A percentile compares a stretch with the other conserved stretches of the same genome.
These are phyloP conservation scores for Rhegmatorhina hoffmannsi DNA, from an alignment of 2,113 vertebrate species.

Conservation along the genomic window DNA sequence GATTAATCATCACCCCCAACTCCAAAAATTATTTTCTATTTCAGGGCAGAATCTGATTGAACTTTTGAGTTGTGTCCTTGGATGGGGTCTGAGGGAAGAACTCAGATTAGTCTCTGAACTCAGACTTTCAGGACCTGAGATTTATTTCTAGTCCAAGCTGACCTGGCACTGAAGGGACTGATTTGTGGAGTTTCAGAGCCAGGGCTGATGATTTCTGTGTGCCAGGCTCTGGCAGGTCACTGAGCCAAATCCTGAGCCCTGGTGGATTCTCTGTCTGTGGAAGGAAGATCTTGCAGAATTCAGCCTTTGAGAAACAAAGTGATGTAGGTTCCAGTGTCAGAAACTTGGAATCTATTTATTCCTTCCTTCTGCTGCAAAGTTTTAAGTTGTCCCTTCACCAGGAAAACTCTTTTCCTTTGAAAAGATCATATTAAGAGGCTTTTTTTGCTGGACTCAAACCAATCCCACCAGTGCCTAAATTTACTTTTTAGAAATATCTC, in stretches of 20 bases:
- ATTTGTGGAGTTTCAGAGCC: not conserved
- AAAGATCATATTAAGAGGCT: not conserved
- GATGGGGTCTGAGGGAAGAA: not conserved
- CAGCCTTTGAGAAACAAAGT: not conserved
- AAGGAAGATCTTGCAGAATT: not conserved
- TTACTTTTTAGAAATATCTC: not conserved
- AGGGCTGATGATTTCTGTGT: not conserved
- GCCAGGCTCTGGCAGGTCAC: not conserved
- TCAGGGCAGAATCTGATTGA: not conserved
- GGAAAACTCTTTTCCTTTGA: not conserved
- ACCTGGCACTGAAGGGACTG: not conserved
- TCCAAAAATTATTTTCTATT: not conserved
- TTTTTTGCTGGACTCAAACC: not conserved
- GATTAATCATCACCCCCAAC: not conserved
- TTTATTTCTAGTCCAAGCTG: not conserved
- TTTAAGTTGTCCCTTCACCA: not conserved
- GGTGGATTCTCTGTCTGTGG: rapidly evolving
- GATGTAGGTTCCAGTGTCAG: not conserved
- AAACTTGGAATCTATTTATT: not conserved
- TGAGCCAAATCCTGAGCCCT: not conserved
- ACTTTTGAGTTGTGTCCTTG: not conserved
- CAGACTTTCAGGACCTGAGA: not conserved
- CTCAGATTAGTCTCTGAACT: not conserved
- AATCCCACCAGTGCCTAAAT: not conserved
- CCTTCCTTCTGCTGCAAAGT: not conserved